These are phyloP conservation scores for Oligia latruncula DNA, from an alignment of 2,888 invertebrate species.

Conservation along the genomic window DNA sequence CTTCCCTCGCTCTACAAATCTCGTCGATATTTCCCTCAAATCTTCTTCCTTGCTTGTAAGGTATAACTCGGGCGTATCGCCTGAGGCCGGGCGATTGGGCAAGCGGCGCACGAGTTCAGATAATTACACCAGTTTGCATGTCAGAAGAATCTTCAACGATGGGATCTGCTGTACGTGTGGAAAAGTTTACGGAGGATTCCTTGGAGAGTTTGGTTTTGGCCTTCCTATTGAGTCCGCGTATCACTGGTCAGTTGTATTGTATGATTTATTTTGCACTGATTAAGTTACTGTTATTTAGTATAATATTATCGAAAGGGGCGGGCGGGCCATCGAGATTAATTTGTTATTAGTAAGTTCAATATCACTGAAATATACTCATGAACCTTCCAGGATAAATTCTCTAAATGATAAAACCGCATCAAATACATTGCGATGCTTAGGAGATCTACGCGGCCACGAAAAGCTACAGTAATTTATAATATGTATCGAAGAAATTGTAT, in stretches of 20 bases:
- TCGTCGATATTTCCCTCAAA: constrained; percentile 42
- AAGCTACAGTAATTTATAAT: too few relatives aligned
- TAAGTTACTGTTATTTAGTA: background rate
- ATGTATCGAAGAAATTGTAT: too few relatives aligned
- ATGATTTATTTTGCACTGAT: background rate
- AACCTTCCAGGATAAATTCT: too few relatives aligned
- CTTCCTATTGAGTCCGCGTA: background rate
- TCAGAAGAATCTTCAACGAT: constrained; percentile 61
- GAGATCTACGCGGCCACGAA: too few relatives aligned
- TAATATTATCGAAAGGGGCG: background rate
- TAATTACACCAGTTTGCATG: constrained; percentile 63
- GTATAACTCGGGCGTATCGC: constrained; percentile 49
- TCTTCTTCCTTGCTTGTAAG: constrained; percentile 49
- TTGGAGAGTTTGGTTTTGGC: background rate
- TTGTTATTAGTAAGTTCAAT: background rate
- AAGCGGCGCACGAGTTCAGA: constrained; percentile 49
- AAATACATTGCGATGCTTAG: too few relatives aligned
- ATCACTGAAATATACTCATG: background rate
- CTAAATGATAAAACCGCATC: too few relatives aligned
- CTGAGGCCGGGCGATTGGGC: constrained; percentile 57
- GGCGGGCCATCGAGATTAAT: background rate
- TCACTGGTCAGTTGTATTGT: too few relatives aligned
- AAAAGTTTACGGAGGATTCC: constrained; percentile 27
- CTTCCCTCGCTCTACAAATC: constrained; percentile 29
- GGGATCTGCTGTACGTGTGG: constrained; percentile 37